Evolutionary conservation across 2,888 invertebrate species (phyloP).

Genomic region (Ophioninae sp.): DNA sequence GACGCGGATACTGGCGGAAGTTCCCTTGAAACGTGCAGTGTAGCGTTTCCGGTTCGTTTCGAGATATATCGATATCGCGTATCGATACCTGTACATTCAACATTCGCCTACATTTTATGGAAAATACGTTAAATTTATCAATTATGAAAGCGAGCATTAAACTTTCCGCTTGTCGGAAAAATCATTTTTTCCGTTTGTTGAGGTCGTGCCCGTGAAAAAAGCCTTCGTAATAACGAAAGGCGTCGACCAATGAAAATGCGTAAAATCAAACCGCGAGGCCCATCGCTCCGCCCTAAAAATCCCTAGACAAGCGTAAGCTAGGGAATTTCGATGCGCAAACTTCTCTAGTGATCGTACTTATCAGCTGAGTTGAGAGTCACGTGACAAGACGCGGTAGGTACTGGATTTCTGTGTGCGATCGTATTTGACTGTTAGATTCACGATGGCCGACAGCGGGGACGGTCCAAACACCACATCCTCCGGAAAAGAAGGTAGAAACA

Average conservation of each 20-base stretch:
- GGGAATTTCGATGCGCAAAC: neutral
- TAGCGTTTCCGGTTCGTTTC: conserved; percentile 22
- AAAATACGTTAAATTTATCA: neutral
- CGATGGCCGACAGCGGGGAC: conserved; percentile 79
- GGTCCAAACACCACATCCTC: conserved; percentile 73
- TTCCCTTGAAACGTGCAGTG: conserved; percentile 30
- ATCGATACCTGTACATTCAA: conserved; percentile 20
- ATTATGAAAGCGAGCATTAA: neutral
- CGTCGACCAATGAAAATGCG: conserved; percentile 1
- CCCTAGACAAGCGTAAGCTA: neutral
- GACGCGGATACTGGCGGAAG: conserved; percentile 67
- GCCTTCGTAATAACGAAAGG: neutral
- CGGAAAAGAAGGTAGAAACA: conserved; percentile 75
- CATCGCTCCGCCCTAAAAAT: neutral
- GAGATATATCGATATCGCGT: conserved; percentile 24
- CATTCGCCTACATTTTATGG: neutral
- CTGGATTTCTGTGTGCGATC: neutral
- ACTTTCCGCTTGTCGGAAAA: neutral
- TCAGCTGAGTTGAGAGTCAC: conserved; percentile 16
- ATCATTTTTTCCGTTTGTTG: neutral
- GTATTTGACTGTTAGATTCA: conserved; percentile 66
- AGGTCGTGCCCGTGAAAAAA: neutral
- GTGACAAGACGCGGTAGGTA: neutral
- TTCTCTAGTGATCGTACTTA: conserved; percentile 10
- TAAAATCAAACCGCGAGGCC: conserved; percentile 24